Evolutionary conservation across 2,888 invertebrate genomes (phyloP).

Genomic region (Periphyllus acericola): DNA sequence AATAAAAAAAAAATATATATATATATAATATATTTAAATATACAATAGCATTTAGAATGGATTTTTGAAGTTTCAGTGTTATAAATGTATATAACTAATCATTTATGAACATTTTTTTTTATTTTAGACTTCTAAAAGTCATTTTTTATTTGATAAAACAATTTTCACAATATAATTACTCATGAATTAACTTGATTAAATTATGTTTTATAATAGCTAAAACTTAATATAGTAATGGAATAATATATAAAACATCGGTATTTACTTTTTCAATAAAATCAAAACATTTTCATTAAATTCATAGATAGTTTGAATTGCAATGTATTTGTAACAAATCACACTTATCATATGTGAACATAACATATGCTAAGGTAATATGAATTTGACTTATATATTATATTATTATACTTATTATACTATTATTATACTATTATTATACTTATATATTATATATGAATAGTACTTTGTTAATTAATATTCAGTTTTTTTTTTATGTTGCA

Average conservation of each 20-base stretch:
- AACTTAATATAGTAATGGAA: neutral
- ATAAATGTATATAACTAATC: neutral
- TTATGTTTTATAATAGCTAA: neutral
- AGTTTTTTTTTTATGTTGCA: neutral
- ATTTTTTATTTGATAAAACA: neutral
- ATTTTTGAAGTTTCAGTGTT: neutral
- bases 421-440: too few relatives aligned
- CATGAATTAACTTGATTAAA: neutral
- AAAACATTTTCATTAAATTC: neutral
- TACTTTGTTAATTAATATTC: neutral
- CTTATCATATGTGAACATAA: neutral
- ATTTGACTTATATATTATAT: neutral
- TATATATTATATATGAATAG: neutral
- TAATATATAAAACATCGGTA: neutral
- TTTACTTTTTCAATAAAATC: neutral
- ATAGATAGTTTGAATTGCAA: neutral
- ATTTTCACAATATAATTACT: neutral
- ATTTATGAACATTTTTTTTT: neutral
- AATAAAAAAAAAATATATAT: neutral
- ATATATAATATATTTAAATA: conserved; percentile 18
- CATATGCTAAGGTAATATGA: too few relatives aligned
- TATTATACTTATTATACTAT: too few relatives aligned
- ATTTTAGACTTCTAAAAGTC: neutral
- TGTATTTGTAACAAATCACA: neutral
- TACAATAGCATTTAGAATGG: neutral